Percentiles rank a stretch among this genome's conserved stretches.
Conservation (phyloP, 2,113 vertebrate genomes). For the Hippocampus barbouri region DNA sequence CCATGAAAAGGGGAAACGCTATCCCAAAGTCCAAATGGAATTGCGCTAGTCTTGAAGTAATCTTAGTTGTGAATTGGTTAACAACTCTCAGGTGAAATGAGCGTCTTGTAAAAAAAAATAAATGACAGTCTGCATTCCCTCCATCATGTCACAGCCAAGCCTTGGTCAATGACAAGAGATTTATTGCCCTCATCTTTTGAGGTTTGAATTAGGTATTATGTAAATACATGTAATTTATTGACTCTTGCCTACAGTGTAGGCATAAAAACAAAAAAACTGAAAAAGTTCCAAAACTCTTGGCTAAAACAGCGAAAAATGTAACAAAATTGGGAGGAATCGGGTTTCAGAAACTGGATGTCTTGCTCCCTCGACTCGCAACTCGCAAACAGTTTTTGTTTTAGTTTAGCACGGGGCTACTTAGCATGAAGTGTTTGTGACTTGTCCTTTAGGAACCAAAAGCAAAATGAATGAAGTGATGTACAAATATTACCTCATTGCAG, state of each 20-base stretch:
- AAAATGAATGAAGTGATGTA: conserved; percentile 82
- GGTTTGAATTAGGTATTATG: conserved; percentile 55
- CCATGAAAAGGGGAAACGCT: conserved; percentile 12
- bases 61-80: conserved; percentile 42
- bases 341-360: conserved; percentile 15
- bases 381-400: background rate
- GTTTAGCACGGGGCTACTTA: conserved; percentile 26
- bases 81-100: conserved; percentile 61
- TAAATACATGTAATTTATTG: conserved; percentile 69
- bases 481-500: conserved; percentile 99
- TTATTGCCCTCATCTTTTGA: conserved; percentile 34
- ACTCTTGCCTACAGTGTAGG: conserved; percentile 70
- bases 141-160: conserved; percentile 12
- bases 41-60: conserved; percentile 27
- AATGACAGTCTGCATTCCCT: conserved; percentile 1
- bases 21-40: conserved; percentile 21
- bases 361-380: conserved; percentile 3
- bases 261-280: conserved; percentile 49
- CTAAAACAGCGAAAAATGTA: conserved; percentile 20
- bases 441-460: conserved; percentile 72
- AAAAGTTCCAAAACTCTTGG: conserved; percentile 31
- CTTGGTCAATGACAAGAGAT: conserved; percentile 34
- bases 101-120: background rate
- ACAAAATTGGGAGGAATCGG: conserved; percentile 26
- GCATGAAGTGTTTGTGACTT: conserved; percentile 52